These are phyloP conservation scores for Siderastrea siderea DNA, from an alignment of 92 coral and sea anemone species.

Conservation along the genomic window DNA sequence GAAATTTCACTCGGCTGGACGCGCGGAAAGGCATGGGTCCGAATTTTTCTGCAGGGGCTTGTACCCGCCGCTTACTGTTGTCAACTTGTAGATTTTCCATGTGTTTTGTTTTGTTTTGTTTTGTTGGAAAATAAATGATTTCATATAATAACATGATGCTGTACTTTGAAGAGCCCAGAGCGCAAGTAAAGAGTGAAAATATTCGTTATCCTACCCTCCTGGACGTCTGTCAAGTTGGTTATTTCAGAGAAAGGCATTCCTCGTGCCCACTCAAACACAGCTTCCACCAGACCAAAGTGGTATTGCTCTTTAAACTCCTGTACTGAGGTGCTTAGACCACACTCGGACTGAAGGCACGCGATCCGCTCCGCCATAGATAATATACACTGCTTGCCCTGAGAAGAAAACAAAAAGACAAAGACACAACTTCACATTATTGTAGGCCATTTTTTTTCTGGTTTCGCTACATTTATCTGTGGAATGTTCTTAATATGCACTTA, in stretches of 20 bases:
- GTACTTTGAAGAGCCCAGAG: no score
- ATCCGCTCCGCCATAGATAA: slow-evolving; percentile 77
- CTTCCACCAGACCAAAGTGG: slow-evolving; percentile 92
- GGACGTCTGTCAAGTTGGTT: slow-evolving; percentile 93
- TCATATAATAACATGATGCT: no score
- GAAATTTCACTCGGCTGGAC: not conserved
- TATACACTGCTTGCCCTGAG: slow-evolving; percentile 89
- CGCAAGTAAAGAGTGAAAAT: no score
- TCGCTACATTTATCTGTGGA: no score
- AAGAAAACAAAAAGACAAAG: not conserved
- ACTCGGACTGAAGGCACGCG: slow-evolving; percentile 78
- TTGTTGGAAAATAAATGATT: no score
- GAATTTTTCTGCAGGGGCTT: no score
- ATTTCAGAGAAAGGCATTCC: slow-evolving; percentile 98
- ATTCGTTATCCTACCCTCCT: slow-evolving; percentile 79
- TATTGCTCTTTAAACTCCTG: slow-evolving; percentile 88
- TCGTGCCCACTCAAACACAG: slow-evolving; percentile 96
- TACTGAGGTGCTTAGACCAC: slow-evolving; percentile 83
- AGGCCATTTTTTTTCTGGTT: not conserved
- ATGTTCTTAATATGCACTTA: no score
- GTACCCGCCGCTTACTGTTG: no score
- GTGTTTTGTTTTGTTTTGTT: no score
- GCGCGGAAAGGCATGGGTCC: no score
- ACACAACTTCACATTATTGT: not conserved
- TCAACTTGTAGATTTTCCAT: no score